Base-by-base conservation (phyloP, 2,797 vertebrate species). In the Diglossa cyanea region DNA sequence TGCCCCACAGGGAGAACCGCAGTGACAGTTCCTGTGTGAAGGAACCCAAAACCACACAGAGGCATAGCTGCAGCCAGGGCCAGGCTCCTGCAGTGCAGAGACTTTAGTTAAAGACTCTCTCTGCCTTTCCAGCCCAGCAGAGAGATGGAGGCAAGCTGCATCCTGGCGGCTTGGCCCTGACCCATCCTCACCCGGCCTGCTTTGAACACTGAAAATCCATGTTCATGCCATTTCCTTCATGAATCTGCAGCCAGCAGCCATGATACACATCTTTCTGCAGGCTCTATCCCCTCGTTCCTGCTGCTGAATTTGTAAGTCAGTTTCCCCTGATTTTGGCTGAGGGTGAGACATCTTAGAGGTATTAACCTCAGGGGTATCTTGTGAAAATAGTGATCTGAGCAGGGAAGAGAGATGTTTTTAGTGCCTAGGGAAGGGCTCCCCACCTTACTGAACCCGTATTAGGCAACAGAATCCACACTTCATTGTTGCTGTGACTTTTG, bases 211-310 rank as follows among this genome's bases (percentile, higher is more conserved):
- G 74, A 79, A 80, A 65, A 83, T 42, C 48, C n/a, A 51, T 2
- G 1, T 88, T 85, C 48, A 57, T 77, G 45, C 44, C 45, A 58
- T 60, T 92, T 94, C 68, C 57, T 71, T 88, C 57, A 47, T 0
- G 4, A 23, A 61, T 21, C 45, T 71, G 78, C 74, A 94, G 84
- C 78, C 77, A 86, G 86, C 40, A 88, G 88, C 42, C 3, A 4
- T 33, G 76, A 94, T 51, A 94, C 30, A 12, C 50, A 80, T 93
- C 81, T 77, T 88, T 71, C 91, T 92, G 74, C 85, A 93, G 78
- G 89, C 72, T 93, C 57, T 25, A 4, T 74, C 50, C n/a, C 18
- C 50, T 91, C 65, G 28, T 83, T 94, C 47, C 58, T 81, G 35
- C 65, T 80, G 50, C 68, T 89, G 44, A 79, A 79, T 80, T 45